A percentile compares a stretch with the other conserved stretches of the same genome.
Conservation (phyloP, 92 coral and sea anemone species). For the Porites cylindrica region DNA sequence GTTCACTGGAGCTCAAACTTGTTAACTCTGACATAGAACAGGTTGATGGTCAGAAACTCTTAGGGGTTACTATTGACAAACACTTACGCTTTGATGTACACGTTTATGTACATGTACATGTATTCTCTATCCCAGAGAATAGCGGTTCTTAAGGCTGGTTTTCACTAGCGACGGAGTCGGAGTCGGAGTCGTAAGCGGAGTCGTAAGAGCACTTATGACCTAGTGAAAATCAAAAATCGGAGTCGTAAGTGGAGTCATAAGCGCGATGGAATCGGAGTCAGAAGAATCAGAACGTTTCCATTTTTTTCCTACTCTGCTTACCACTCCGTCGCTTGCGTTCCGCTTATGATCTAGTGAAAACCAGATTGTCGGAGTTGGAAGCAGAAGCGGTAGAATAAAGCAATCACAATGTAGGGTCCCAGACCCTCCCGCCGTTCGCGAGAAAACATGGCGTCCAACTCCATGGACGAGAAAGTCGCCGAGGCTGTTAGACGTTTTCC, state of each 20-base stretch:
- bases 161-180: neutral
- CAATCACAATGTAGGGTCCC: constrained; percentile 46
- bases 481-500: constrained; percentile 67
- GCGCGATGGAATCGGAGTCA: constrained; percentile 20
- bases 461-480: constrained; percentile 48
- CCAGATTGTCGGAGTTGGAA: neutral
- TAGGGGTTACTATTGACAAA: no score
- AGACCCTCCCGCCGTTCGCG: constrained; percentile 21
- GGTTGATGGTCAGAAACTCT: no score
- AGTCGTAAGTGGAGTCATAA: no score
- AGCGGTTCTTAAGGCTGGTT: no score
- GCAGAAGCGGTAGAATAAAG: constrained; percentile 28
- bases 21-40: no score
- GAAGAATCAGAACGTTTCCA: constrained; percentile 54
- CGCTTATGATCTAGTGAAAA: no score
- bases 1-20: no score
- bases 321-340: fast-evolving
- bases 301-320: no score
- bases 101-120: no score
- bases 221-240: neutral
- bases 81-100: no score
- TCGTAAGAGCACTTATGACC: constrained; percentile 1
- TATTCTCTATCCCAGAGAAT: no score
- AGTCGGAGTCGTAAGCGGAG: neutral
- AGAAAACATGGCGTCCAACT: constrained; percentile 25